These are phyloP conservation scores for Arenicola marina DNA, from an alignment of 2,888 invertebrate species.

Conservation along the genomic window DNA sequence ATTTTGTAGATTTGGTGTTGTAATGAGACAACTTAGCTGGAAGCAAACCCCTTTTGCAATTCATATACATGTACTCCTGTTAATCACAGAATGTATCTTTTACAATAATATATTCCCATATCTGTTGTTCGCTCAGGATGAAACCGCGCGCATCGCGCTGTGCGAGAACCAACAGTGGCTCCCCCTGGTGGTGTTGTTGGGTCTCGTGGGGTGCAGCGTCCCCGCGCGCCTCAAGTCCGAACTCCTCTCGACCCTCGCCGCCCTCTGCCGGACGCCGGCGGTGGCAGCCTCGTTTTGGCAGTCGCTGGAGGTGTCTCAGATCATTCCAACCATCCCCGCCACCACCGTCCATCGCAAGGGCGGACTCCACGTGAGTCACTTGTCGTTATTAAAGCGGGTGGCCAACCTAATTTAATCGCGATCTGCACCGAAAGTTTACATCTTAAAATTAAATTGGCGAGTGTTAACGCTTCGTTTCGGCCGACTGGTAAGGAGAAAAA, in stretches of 20 bases:
- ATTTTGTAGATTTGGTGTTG: no score
- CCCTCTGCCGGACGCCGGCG: slow-evolving; percentile 77
- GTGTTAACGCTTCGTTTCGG: no score
- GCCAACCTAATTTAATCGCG: no score
- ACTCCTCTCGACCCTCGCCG: slow-evolving; percentile 77
- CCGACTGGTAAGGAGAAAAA: no score
- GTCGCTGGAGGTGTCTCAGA: slow-evolving; percentile 63
- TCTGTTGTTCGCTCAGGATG: slow-evolving; percentile 68
- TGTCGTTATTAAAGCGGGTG: no score
- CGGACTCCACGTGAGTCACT: slow-evolving; percentile 43
- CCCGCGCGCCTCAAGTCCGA: slow-evolving; percentile 84
- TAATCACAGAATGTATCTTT: no score
- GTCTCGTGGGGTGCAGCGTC: slow-evolving; percentile 84
- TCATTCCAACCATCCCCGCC: slow-evolving; percentile 42
- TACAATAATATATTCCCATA: background rate
- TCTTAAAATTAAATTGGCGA: no score
- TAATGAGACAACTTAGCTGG: no score
- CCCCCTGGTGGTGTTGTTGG: slow-evolving; percentile 77
- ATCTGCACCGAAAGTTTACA: no score
- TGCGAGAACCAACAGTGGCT: slow-evolving; percentile 90
- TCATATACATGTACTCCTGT: no score
- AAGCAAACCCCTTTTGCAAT: no score
- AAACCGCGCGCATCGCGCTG: slow-evolving; percentile 78
- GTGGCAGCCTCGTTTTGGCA: slow-evolving; percentile 85
- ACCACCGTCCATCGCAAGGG: slow-evolving; percentile 30